Evolutionary conservation across 2,113 vertebrate genomes (phyloP).

Genomic region (Sapajus apella): DNA sequence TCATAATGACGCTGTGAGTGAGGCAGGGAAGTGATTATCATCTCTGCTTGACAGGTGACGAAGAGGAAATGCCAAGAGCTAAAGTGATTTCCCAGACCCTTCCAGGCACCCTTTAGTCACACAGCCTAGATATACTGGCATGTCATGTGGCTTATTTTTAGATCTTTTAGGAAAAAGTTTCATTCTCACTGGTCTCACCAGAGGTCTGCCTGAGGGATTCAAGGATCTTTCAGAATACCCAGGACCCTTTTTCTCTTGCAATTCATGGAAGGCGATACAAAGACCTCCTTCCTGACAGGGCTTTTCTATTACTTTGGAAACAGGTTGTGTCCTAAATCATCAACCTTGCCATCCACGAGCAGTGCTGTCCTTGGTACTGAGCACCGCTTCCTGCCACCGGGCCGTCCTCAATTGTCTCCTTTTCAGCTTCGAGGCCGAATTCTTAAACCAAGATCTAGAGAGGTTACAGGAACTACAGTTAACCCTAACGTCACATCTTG

Average conservation of each 20-base stretch:
- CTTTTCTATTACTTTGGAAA: neutral
- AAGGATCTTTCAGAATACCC: neutral
- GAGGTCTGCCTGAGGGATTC: neutral
- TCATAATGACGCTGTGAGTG: slow-evolving; percentile 9
- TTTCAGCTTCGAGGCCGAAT: neutral
- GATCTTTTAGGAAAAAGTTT: neutral
- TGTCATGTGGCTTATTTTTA: slow-evolving; percentile 58
- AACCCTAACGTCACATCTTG: neutral
- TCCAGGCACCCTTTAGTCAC: neutral
- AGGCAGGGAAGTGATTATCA: slow-evolving; percentile 29
- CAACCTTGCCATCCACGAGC: neutral
- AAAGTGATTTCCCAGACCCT: slow-evolving; percentile 12
- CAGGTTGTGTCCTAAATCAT: neutral
- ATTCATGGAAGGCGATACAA: neutral
- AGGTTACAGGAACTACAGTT: neutral
- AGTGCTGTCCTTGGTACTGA: neutral
- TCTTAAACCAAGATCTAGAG: neutral
- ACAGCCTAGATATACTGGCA: neutral
- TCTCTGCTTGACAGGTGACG: slow-evolving; percentile 44
- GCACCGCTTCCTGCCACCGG: accelerated
- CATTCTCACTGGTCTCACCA: neutral
- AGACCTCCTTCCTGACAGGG: neutral
- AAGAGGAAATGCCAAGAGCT: neutral
- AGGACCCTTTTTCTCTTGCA: neutral
- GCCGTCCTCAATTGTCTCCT: neutral